Percentiles rank a stretch among this genome's conserved stretches.
These are phyloP conservation scores for Drosophila algonquin DNA, from an alignment of 2,888 invertebrate species.

Conservation along the genomic window DNA sequence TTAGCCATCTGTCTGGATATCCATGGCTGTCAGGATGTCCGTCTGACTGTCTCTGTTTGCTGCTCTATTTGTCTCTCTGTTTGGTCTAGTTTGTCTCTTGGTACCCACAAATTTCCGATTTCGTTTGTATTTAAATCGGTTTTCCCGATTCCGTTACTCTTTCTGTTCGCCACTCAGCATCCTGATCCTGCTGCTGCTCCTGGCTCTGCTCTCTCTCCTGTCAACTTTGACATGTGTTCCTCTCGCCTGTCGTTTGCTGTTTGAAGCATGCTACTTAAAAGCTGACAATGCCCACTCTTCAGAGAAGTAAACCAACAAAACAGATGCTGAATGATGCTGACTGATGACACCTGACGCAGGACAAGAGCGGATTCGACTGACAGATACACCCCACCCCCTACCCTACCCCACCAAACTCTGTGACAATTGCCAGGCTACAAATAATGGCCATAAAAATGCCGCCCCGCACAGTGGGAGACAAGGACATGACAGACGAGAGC, in stretches of 20 bases:
- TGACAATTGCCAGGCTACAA: slow-evolving; percentile 59
- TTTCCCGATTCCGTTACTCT: slow-evolving; percentile 15
- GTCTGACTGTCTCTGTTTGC: slow-evolving; percentile 24
- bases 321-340: slow-evolving; percentile 52
- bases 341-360: slow-evolving; percentile 49
- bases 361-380: slow-evolving; percentile 43
- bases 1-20: slow-evolving; percentile 42
- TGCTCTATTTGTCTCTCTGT: slow-evolving; percentile 37
- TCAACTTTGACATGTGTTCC: slow-evolving; percentile 69
- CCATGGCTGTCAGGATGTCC: slow-evolving; percentile 13
- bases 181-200: slow-evolving; percentile 1
- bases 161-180: slow-evolving; percentile 24
- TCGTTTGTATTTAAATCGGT: slow-evolving; percentile 58
- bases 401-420: slow-evolving; percentile 27
- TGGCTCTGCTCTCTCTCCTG: slow-evolving; percentile 26
- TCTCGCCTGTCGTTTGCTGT: slow-evolving; percentile 41
- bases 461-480: slow-evolving; percentile 2
- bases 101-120: slow-evolving; percentile 46
- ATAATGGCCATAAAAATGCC: slow-evolving; percentile 63
- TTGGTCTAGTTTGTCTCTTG: slow-evolving; percentile 26
- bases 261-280: slow-evolving; percentile 65
- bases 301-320: slow-evolving; percentile 30
- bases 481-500: background rate
- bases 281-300: slow-evolving; percentile 43
- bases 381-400: slow-evolving; percentile 43